Percentiles rank a stretch among this genome's conserved stretches.
These are phyloP conservation scores for Semnornis frantzii DNA, from an alignment of 2,113 vertebrate species.

Conservation along the genomic window DNA sequence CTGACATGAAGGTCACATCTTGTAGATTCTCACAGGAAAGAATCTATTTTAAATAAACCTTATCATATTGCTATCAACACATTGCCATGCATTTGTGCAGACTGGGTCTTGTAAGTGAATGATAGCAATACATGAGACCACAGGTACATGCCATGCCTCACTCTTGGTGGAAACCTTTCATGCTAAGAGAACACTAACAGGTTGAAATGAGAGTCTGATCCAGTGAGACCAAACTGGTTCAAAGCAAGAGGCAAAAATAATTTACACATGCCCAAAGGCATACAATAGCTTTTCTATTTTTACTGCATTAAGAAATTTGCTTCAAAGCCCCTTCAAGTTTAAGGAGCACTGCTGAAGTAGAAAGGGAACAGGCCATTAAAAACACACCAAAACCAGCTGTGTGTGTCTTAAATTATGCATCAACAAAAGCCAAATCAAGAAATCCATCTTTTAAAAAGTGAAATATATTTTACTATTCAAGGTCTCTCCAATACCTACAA, in stretches of 20 bases:
- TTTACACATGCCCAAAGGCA: not conserved
- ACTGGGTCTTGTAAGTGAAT: not conserved
- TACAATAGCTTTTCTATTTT: not conserved
- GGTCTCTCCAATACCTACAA: not conserved
- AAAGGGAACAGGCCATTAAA: not conserved
- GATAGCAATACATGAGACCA: accelerated
- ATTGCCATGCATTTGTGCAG: not conserved
- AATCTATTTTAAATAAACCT: not conserved
- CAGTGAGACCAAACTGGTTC: not conserved
- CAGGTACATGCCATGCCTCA: not conserved
- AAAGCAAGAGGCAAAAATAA: not conserved
- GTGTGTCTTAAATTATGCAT: not conserved
- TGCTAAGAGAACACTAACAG: not conserved
- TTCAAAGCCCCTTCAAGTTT: not conserved
- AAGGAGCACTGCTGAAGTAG: not conserved
- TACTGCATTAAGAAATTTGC: not conserved
- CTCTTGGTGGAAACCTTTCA: not conserved
- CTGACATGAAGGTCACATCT: not conserved
- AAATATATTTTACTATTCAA: not conserved
- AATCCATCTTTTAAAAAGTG: not conserved
- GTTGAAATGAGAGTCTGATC: not conserved
- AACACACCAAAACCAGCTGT: not conserved
- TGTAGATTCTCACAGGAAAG: not conserved
- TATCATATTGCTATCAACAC: not conserved
- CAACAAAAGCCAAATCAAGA: not conserved